Evolutionary conservation across 2,888 invertebrate species (phyloP), one percentile per base, ranked within the genome.

Genomic region (Panorpa germanica): DNA sequence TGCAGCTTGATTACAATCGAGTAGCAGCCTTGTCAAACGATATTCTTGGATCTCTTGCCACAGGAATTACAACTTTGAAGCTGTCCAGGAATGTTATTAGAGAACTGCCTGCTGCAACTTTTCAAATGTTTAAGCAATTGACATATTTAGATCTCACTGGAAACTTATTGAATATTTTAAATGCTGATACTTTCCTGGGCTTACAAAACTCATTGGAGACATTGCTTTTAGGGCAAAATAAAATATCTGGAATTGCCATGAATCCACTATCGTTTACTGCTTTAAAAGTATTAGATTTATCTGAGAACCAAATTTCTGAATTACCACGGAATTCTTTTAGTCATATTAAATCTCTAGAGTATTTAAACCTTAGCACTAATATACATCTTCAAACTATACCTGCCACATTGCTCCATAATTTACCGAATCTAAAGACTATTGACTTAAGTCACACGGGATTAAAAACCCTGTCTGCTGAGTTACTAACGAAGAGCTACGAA

Each of bases 31-130:
- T 86, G 24, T 82, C 83, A 0, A 70, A 69, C 6, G 82, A 81
- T 40, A 73, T 82, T 35, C 57, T 85, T 2, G 61, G 70, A 35
- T 70, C 78, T 1, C 64, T 80, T 22, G 73, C 78, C 0, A 69
- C 73, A 32, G 65, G 68, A 45, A 69, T 75, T 1, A 70, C 67
- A n/a, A 64, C 66, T 3, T 55, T 90, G 31, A 72, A 76, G 1
- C 56, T 90, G 17, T 74, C 82, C 0, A 67, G 80, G 37, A 90
- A 90, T 50, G 73, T 88, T 3, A 80, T 90, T 20, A 64, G 85
- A 28, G 86, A 88, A 56, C 59, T 90, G 34, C 86, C 86, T 0
- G 50, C 73, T 0, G 73, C 70, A 14, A 74, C 82, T 2, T 86
- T 88, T 47, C 70, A 73, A 43, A 70, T 75, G 48, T 82, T 82